phyloP scores from a whole-genome alignment of 2,797 vertebrate genomes.

The Eulemur coronatus region DNA sequence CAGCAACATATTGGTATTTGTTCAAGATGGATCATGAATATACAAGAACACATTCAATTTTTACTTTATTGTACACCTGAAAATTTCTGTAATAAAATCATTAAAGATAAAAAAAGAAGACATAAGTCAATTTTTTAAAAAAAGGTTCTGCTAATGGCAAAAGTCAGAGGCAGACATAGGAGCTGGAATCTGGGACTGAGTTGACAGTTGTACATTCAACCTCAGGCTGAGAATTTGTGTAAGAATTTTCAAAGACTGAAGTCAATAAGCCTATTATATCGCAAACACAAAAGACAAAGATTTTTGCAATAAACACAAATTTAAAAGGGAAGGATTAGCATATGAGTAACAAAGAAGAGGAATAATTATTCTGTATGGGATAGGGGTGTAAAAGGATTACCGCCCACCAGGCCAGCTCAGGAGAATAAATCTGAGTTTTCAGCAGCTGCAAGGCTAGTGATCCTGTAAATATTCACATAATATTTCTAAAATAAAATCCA shows the following conservation, averaged over 20 bases:
- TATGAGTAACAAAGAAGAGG: constrained; percentile 67
- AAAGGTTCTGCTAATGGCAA: constrained; percentile 69
- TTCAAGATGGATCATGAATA: neutral
- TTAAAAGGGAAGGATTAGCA: constrained; percentile 73
- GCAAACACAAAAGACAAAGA: constrained; percentile 77
- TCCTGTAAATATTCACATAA: constrained; percentile 35
- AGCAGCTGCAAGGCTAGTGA: constrained; percentile 60
- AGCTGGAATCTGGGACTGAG: constrained; percentile 47
- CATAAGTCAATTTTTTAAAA: constrained; percentile 40
- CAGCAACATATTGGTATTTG: no score
- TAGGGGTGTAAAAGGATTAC: constrained; percentile 60
- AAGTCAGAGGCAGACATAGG: constrained; percentile 38
- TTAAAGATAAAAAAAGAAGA: neutral
- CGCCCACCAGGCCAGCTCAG: constrained; percentile 61
- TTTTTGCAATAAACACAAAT: constrained; percentile 78
- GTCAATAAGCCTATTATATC: constrained; percentile 80
- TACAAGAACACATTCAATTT: neutral
- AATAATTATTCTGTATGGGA: constrained; percentile 62
- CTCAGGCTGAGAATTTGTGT: constrained; percentile 62
- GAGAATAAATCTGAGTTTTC: constrained; percentile 55
- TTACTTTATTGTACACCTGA: neutral
- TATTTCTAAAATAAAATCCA: constrained; percentile 57
- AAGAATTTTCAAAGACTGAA: constrained; percentile 73
- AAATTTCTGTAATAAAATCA: neutral
- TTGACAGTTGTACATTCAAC: neutral